Evolutionary conservation across 2,888 invertebrate genomes (phyloP), one percentile per base, ranked within the genome.

Genomic region (Cactoblastis cactorum): DNA sequence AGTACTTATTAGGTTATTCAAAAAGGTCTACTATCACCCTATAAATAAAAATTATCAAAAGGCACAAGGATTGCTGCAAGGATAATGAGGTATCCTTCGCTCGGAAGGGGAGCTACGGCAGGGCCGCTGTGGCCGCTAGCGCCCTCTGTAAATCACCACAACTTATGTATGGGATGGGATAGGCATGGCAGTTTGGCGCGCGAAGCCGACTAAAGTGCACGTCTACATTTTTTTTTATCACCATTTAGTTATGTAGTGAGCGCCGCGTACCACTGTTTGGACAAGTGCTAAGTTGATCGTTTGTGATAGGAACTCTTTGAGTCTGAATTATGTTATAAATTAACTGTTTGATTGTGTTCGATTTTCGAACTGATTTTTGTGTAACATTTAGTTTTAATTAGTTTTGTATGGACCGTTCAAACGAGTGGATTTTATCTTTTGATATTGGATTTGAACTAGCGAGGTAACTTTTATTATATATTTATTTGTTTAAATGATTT

Each of bases 281-380:
- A 88, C 86, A 87, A 88, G 86, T 88, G 87, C 81, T 84, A 86
- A 87, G 83, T 87, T 86, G 85, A 85, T 86, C 85, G 86, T 84
- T 85, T 85, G 83, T 84, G 86, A 83, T 85, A n/a, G n/a, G n/a
- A n/a, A 85, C 77, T 80, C 75, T 80, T 80, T 74, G 77, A 71
- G 75, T 77, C 81, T 77, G 75, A 80, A 84, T 83, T 83, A 85
- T 87, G 87, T 85, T 84, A 22, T 80, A 80, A 79, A 84, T 82
- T 81, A 77, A 83, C 75, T 77, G 79, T 80, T 79, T 74, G 76
- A 77, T 81, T 80, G 75, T 77, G 79, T 80, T 79, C 74, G 76
- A 77, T 81, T 80, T 79, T 80, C 77, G 71, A 82, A 82, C 77
- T 79, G 74, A 80, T 80, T 72, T 22, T 80, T 80, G 77, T 62